Percentiles rank a stretch among this genome's conserved stretches.
Evolutionary conservation across 1,140 invertebrate genomes (phyloP).

Genomic region (Bradynema listronoti): DNA sequence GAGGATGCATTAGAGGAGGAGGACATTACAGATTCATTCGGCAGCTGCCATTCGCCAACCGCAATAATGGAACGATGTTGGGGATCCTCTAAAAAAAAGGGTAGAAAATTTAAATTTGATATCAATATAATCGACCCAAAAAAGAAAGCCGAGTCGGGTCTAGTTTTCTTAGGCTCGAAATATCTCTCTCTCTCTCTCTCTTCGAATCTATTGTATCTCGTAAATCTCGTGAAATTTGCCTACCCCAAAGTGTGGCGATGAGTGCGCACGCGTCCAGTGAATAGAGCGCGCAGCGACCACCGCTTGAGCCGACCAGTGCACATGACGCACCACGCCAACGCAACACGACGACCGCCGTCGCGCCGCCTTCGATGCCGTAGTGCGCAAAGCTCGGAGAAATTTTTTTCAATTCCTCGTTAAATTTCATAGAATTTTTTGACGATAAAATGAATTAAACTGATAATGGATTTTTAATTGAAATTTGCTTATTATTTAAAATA

Average conservation of each 20-base stretch:
- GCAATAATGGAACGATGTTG: background rate
- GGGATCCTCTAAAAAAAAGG: constrained; percentile 3
- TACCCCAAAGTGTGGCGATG: background rate
- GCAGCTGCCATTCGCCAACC: background rate
- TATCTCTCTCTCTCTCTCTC: no score
- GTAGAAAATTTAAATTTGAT: no score
- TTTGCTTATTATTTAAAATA: no score
- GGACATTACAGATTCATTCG: background rate
- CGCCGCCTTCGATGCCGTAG: constrained; percentile 5
- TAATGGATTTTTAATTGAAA: no score
- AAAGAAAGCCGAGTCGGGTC: no score
- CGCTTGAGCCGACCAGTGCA: background rate
- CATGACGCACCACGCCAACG: background rate
- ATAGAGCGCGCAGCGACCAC: background rate
- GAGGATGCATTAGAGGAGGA: no score
- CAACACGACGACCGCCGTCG: background rate
- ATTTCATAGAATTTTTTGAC: no score
- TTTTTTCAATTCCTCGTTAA: background rate
- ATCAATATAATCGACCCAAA: no score
- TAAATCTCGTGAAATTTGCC: no score
- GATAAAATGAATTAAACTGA: no score
- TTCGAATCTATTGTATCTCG: no score
- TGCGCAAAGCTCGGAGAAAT: constrained; percentile 3
- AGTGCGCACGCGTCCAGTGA: background rate
- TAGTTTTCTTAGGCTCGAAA: no score